phyloP scores from a whole-genome alignment of 2,113 vertebrate species.

The Prolemur simus region DNA sequence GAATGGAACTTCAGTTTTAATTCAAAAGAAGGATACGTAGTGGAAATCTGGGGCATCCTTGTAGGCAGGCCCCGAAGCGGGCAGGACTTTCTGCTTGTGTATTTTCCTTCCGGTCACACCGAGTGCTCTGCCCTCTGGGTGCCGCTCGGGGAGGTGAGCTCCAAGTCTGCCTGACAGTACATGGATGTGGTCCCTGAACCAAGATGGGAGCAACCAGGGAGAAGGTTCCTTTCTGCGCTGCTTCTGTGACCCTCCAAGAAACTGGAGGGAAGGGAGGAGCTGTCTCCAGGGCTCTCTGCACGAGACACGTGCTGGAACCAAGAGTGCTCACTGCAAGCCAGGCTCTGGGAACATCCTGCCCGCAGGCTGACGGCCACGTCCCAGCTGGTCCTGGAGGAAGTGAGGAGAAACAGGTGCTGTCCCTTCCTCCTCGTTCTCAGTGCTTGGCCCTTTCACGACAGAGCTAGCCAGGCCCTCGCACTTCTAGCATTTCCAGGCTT shows the following conservation, averaged over 20 bases:
- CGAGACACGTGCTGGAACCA: neutral
- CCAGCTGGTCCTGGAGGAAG: neutral
- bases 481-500: neutral
- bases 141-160: rapidly evolving
- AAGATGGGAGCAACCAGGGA: rapidly evolving
- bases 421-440: neutral
- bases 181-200: neutral
- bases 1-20: neutral
- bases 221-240: neutral
- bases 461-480: neutral
- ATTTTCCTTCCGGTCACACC: neutral
- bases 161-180: neutral
- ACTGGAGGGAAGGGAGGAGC: rapidly evolving
- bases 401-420: neutral
- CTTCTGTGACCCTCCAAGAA: neutral
- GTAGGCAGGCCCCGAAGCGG: neutral
- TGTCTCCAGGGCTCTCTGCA: no score
- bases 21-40: neutral
- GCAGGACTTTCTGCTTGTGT: neutral
- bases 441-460: neutral
- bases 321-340: neutral
- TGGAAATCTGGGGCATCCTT: neutral
- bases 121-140: neutral
- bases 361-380: neutral
- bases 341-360: neutral